Evolutionary conservation across 2,797 vertebrate species (phyloP).

Genomic region (Urosaurus nigricauda): DNA sequence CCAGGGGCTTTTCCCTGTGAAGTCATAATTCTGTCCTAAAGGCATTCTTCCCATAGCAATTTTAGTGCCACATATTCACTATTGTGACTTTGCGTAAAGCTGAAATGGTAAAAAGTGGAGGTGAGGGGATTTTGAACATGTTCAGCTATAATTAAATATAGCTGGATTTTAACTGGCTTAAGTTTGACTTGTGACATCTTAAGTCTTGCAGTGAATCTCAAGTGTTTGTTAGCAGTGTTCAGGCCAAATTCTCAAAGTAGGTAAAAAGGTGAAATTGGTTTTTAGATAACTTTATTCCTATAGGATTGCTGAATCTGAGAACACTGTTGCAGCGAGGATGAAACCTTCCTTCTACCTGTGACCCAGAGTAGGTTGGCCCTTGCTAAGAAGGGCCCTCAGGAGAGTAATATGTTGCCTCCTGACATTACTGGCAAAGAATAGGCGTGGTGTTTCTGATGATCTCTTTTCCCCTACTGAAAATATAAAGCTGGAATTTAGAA

Average conservation of each 20-base stretch:
- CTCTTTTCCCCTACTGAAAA: neutral
- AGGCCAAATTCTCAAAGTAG: neutral
- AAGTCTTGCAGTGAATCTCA: conserved; percentile 1
- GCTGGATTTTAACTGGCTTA: conserved; percentile 9
- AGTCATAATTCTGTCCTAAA: conserved; percentile 4
- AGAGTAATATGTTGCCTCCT: neutral
- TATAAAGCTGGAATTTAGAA: neutral
- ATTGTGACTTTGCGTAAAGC: conserved; percentile 2
- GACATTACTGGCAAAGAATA: neutral
- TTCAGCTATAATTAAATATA: conserved; percentile 18
- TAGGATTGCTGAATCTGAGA: neutral
- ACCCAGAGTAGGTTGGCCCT: neutral
- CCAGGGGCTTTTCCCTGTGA: neutral
- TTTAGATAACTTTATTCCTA: neutral
- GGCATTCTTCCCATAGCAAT: conserved; percentile 3
- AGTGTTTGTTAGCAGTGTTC: neutral
- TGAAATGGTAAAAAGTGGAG: neutral
- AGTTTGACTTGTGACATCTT: neutral
- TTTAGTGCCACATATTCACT: neutral
- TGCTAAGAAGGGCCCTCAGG: neutral
- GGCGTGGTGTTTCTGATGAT: neutral
- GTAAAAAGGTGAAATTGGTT: neutral
- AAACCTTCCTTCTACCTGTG: neutral
- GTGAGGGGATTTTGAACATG: neutral
- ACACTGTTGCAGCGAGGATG: neutral